Conservation (phyloP, 2,888 invertebrate species). For the Watsonalla binaria region DNA sequence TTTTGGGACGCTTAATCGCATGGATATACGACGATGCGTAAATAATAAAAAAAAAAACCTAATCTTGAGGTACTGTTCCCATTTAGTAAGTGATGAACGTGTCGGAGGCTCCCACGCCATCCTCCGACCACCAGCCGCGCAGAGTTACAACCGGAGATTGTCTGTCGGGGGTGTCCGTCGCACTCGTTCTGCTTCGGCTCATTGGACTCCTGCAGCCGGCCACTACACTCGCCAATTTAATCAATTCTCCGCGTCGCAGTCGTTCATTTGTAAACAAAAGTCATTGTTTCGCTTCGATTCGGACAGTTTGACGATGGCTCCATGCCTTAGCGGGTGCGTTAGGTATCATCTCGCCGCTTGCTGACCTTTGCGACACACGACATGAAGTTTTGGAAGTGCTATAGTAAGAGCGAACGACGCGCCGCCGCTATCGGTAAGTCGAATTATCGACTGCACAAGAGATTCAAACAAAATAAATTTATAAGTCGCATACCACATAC, state of each 20-base stretch:
- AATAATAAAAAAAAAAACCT: no score
- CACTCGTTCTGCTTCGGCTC: slow-evolving; percentile 53
- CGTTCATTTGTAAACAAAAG: slow-evolving; percentile 73
- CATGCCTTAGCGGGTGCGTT: slow-evolving; percentile 59
- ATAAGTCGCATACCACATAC: neutral
- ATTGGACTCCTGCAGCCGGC: slow-evolving; percentile 50
- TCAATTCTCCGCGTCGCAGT: slow-evolving; percentile 57
- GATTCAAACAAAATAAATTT: neutral
- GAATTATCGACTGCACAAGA: neutral
- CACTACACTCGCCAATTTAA: slow-evolving; percentile 62
- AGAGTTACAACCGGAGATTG: slow-evolving; percentile 46
- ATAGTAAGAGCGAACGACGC: slow-evolving; percentile 48
- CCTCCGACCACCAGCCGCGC: slow-evolving; percentile 37
- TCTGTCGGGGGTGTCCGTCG: slow-evolving; percentile 55
- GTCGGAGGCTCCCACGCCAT: slow-evolving; percentile 64
- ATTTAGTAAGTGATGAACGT: slow-evolving; percentile 26
- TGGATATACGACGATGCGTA: no score
- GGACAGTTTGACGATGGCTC: slow-evolving; percentile 65
- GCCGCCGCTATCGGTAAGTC: slow-evolving; percentile 49
- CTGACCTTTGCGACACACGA: slow-evolving; percentile 30
- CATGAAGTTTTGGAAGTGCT: slow-evolving; percentile 75
- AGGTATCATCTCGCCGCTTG: slow-evolving; percentile 39
- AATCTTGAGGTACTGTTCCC: no score
- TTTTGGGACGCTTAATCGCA: no score
- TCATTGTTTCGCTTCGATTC: slow-evolving; percentile 69